Conservation (phyloP, 2,888 invertebrate species). For the Cosmopolites sordidus region DNA sequence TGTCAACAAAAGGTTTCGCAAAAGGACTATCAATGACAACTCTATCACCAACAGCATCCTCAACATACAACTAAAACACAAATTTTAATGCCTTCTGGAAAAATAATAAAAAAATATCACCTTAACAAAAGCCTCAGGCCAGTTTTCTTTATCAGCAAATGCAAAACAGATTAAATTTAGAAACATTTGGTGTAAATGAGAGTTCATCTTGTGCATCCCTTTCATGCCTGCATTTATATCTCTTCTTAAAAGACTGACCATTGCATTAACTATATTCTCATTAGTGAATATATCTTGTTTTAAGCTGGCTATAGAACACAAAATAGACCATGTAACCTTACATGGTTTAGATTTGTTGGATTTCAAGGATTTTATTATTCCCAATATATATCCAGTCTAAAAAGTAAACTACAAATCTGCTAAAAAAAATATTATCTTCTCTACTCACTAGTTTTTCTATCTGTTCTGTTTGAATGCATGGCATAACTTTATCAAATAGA, state of each 20-base stretch:
- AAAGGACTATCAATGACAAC: slow-evolving; percentile 91
- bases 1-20: slow-evolving; percentile 87
- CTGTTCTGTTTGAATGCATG: slow-evolving; percentile 74
- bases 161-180: slow-evolving; percentile 81
- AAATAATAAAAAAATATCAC: slow-evolving; percentile 46
- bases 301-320: slow-evolving; percentile 77
- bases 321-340: slow-evolving; percentile 67
- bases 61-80: slow-evolving; percentile 71
- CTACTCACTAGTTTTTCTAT: slow-evolving; percentile 66
- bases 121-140: slow-evolving; percentile 91
- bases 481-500: slow-evolving; percentile 68
- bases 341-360: slow-evolving; percentile 80
- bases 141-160: slow-evolving; percentile 74
- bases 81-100: background rate
- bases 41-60: slow-evolving; percentile 90
- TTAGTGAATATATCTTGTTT: slow-evolving; percentile 72
- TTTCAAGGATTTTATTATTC: slow-evolving; percentile 77
- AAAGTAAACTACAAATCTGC: slow-evolving; percentile 32
- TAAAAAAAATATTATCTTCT: slow-evolving; percentile 7
- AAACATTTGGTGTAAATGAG: slow-evolving; percentile 74
- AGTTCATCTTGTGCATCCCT: slow-evolving; percentile 65
- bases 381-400: slow-evolving; percentile 74
- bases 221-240: slow-evolving; percentile 69
- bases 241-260: slow-evolving; percentile 76
- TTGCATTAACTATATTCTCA: slow-evolving; percentile 70